Conservation (phyloP, 2,888 invertebrate species). For the Plagodis dolabraria region DNA sequence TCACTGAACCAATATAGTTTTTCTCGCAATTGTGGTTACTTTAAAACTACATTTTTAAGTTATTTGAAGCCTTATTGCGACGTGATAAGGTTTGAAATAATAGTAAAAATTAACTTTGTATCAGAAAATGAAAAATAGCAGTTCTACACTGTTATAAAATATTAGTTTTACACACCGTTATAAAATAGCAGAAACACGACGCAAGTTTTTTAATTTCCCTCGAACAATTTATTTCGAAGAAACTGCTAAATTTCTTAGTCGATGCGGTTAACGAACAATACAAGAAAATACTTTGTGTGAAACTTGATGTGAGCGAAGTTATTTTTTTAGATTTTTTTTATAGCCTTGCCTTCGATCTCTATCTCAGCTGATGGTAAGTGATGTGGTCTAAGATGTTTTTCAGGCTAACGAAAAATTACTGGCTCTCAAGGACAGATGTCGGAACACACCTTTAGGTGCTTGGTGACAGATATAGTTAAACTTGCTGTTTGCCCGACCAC, state of each 20-base stretch:
- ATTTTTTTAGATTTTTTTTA: no score
- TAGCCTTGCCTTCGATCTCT: no score
- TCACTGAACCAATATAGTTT: constrained; percentile 27
- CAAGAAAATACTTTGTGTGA: not conserved
- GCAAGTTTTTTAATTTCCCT: constrained; percentile 24
- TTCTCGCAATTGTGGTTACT: constrained; percentile 12
- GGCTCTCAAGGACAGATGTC: no score
- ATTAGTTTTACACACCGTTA: constrained; percentile 12
- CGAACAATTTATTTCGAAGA: constrained; percentile 12
- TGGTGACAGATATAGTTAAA: no score
- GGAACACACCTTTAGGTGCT: no score
- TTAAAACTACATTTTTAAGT: not conserved
- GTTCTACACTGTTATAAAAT: constrained; percentile 7
- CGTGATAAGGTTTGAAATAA: constrained; percentile 9
- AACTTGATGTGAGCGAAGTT: no score
- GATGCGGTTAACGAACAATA: constrained; percentile 5
- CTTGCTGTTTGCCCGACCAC: no score
- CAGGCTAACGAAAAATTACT: no score
- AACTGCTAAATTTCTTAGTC: constrained; percentile 16
- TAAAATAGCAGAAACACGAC: constrained; percentile 9
- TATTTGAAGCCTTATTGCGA: not conserved
- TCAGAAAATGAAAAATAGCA: constrained; percentile 24
- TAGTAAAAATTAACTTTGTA: constrained; percentile 2
- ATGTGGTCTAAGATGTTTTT: no score
- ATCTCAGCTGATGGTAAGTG: no score